Base-by-base conservation (phyloP, 2,113 vertebrate species). In the Hydrochoerus hydrochaeris region DNA sequence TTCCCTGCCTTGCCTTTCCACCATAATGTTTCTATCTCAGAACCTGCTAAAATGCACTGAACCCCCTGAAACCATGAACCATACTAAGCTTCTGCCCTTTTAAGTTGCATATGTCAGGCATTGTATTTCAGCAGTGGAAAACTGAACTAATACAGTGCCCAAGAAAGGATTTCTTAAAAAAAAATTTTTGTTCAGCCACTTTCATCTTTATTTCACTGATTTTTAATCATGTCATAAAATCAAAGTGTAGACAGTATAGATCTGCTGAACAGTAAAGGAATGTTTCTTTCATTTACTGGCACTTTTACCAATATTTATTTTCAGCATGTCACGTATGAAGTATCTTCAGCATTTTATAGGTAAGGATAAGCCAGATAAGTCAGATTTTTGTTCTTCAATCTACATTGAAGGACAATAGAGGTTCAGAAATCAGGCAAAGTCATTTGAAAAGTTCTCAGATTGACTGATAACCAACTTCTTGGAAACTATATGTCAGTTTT, bases 161-260 rank as follows among this genome's bases (percentile, higher is more conserved):
- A 44, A 32, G 11, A 35, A 82, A 95, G 5, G 12, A 41, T 87
- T 78, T 85, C 65, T 88, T 82, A 57, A 12, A 82, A 88, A 62
- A 35, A 80, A 30, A 52, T 9, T 1, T 32, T 54, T 41, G n/a
- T 77, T 91, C 32, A 63, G 22, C 6, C 52, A 88, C 62, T 85
- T 90, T 57, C 2, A 41, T 8, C 26, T 85, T 75, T 46, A 69
- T 30, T 94, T 71, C 49, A 63, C 2, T 77, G 41, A 96, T 67
- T 95, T 91, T 77, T 6, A 54, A 78, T 88, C 32, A 81, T 60
- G 30, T 85, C 80, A 65, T 77, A 86, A 84, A 92, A 84, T 84
- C 35, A 87, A 73, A 65, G 28, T 52, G 84, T 1, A 86, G 16
- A 77, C 9, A 83, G 24, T 10, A 73, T 35, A 32, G 85, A 7